These are phyloP conservation scores for Aspidiotus rigidus DNA, from an alignment of 2,888 invertebrate genomes.

Conservation along the genomic window DNA sequence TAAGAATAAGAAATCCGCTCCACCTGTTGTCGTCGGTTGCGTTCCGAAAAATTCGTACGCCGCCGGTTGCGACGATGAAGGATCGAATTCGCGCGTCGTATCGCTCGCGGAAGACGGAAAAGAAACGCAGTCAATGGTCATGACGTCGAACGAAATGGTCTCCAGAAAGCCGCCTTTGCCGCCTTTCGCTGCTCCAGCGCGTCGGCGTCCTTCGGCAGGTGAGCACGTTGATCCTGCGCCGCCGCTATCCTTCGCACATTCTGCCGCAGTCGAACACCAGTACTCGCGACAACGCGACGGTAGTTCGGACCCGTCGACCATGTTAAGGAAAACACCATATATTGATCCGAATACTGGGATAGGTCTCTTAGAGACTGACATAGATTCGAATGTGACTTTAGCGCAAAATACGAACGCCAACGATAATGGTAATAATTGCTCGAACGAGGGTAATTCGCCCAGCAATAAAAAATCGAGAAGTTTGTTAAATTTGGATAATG, in stretches of 20 bases:
- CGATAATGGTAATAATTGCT: not conserved
- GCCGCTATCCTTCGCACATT: conserved; percentile 43
- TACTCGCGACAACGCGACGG: conserved; percentile 10
- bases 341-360: conserved; percentile 18
- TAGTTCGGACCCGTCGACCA: conserved; percentile 23
- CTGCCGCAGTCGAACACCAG: conserved; percentile 40
- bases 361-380: conserved; percentile 78
- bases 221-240: conserved; percentile 31
- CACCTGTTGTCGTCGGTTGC: conserved; percentile 34
- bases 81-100: conserved; percentile 41
- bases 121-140: conserved; percentile 30
- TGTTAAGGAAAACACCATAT: conserved; percentile 21
- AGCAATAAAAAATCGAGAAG: conserved; percentile 54
- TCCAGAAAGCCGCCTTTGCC: conserved; percentile 41
- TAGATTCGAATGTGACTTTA: conserved; percentile 58
- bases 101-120: conserved; percentile 46
- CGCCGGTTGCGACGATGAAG: conserved; percentile 41
- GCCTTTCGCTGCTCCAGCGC: conserved; percentile 39
- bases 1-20: conserved; percentile 39
- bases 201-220: conserved; percentile 32
- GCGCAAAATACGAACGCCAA: not conserved
- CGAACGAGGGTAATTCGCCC: conserved; percentile 34
- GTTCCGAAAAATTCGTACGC: conserved; percentile 36
- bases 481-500: conserved; percentile 52
- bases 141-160: not conserved